Base-by-base conservation (phyloP, 1,140 invertebrate genomes). In the Lamellibrachia luymesi region DNA sequence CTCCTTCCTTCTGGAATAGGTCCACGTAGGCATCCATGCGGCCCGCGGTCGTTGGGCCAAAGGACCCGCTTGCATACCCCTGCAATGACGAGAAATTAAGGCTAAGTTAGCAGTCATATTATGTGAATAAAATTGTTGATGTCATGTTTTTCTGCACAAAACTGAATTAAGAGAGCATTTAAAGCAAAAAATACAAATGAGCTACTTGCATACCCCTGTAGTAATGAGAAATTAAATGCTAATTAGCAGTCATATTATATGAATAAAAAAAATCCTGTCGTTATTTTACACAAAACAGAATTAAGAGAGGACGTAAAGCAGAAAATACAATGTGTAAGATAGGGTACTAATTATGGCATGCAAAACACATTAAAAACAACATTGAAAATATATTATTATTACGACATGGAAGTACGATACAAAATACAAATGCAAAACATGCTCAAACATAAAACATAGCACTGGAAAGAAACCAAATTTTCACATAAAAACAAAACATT, bases 11-110 rank as follows among this genome's bases (percentile, higher is more conserved):
- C 94, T 96, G 96, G 93, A 96, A 96, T 94, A 95, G 94, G 52
- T 95, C 96, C 7, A 96, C 96, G 95, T 96, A 96, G 4, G 96
- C 96, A 92, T 96, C 96, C 96, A 96, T 96, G 90, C 96, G 94
- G 13, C 96, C 96, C 38, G 96, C 96, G 50, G 96, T 96, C n/a
- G 96, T 96, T 1, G 96, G 96, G 6, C 96, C 96, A 95, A 96
- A 96, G 22, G 96, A 96, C 17, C 96, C 96, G 94, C 96, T 96
- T 13, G 96, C 95, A 95, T 95, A 96, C 17, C 96, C 96, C 95
- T 96, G 94, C 7, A 92, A 27, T n/a, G n/a, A 80, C 5, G 13
- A 80, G 64, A 92, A 91, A 90, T 22, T 38, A 38, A 80, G 64
- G 25, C 13, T 22, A 80, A 80, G 13, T 80, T 22, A 80, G 25